Evolutionary conservation across 2,797 vertebrate genomes (phyloP), one percentile per base, ranked within the genome.

Genomic region (Scomberomorus guttatus): DNA sequence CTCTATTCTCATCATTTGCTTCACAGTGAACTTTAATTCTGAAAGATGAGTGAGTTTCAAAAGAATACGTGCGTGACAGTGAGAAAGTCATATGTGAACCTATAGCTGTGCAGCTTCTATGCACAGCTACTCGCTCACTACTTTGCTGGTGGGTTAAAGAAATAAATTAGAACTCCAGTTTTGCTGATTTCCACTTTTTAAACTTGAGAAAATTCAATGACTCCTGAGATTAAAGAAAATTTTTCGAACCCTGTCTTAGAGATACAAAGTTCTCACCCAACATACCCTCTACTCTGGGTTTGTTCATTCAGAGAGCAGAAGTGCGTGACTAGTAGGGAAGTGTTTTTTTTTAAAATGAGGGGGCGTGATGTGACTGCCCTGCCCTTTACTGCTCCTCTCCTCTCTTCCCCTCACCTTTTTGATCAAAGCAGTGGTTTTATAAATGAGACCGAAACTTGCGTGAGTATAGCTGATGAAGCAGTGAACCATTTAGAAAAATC

Each of bases 231-330:
- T 70, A 57, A 17, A 34, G 37, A 62, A 52, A 34, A 66, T 39
- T 18, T 77, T 59, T 72, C 74, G 59, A 25, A 9, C 20, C 22
- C 15, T 34, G 32, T 50, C 66, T 5, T 66, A 48, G 25, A 72
- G 68, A 70, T 39, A 8, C 17, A 24, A 42, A 25, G 52, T 65
- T 83, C 48, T 77, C 72, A 79, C 29, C 20, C 60, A 20, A 5
- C 64, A 55, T 5, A 2, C n/a, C 44, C 44, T 48, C 22, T 5
- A 14, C 15, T 42, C 20, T 20, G 75, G 32, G 86, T 59, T 91
- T 91, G 86, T 85, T 95, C 94, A 96, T 95, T 90, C 86, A 93
- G 90, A 94, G 89, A 94, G 76, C 75, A 81, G 54, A 80, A 39
- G 83, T 94, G 94, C 90, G 93, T 95, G 95, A 95, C 93, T 81